Base-by-base conservation (phyloP, 2,797 vertebrate genomes). In the Parambassis ranga region DNA sequence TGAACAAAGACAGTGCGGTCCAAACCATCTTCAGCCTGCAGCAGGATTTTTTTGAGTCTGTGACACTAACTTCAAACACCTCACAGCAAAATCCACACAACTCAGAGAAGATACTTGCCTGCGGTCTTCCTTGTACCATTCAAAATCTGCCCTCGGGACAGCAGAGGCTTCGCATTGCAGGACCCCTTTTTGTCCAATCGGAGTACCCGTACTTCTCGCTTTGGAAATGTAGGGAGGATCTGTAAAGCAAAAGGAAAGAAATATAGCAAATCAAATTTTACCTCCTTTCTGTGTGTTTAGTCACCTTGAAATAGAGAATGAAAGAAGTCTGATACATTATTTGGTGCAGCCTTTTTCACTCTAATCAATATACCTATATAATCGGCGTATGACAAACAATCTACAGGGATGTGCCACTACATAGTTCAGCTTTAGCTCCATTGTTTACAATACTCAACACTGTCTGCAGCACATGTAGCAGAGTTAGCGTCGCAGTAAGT, bases 51-150 rank as follows among this genome's bases (percentile, higher is more conserved):
- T 63, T 36, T 62, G 52, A 7, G 28, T 48, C 11, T 68, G 10
- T 69, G 42, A 51, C 36, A 35, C 15, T 10, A n/a, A 53, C 52
- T 68, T 68, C 53, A 80, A 69, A 76, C 51, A 52, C 42, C 47
- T 20, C n/a, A 19, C 32, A 6, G 24, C 27, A 28, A 18, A 50
- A 66, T 68, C 61, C 52, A 57, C 9, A 47, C 10, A 27, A 43
- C 42, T 57, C 50, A 28, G 47, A 50, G 16, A 15, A 65, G 23
- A 58, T 33, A 84, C 89, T 81, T 90, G 94, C 96, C 95, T 89
- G 70, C 95, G 95, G 75, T 99, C 96, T 7, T 98, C 97, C 88
- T 98, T 99, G 89, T 95, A 98, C 97, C 97, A 99, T 86, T 96
- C 94, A 83, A 98, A 99, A 69, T 98, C 87, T 3, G 97, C 95